Evolutionary conservation across 2,888 invertebrate species (phyloP).

Genomic region (Eupithecia dodoneata): DNA sequence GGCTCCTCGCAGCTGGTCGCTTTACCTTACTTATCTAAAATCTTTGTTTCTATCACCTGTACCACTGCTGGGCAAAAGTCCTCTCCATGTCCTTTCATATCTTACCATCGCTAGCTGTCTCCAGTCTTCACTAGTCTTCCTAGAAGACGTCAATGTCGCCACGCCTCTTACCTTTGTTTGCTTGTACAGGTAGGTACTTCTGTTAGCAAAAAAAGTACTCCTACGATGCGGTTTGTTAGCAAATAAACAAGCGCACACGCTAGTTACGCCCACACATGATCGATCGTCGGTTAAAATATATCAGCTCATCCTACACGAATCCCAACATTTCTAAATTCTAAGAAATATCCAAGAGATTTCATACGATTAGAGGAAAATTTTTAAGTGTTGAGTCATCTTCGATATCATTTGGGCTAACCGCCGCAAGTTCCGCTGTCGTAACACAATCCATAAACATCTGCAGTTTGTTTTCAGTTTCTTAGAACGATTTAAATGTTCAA

Average conservation of each 20-base stretch:
- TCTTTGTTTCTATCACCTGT: not conserved
- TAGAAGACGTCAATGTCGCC: not conserved
- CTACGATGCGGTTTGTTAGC: not conserved
- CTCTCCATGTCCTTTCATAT: not conserved
- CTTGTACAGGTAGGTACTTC: not conserved
- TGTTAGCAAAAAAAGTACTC: not conserved
- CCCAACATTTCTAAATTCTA: conserved; percentile 13
- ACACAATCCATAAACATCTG: conserved; percentile 34
- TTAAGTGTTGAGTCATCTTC: conserved; percentile 36
- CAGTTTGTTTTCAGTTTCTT: conserved; percentile 13
- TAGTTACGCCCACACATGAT: not conserved
- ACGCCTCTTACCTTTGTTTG: not conserved
- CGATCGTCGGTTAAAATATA: conserved; percentile 15
- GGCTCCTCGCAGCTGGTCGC: not conserved
- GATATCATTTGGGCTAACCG: conserved; percentile 33
- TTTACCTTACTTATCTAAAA: not conserved
- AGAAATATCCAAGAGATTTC: conserved; percentile 22
- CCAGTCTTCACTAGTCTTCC: not conserved
- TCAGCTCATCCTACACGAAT: conserved; percentile 19
- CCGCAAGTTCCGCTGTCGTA: conserved; percentile 29
- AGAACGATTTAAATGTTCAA: conserved; percentile 2
- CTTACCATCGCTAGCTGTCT: not conserved
- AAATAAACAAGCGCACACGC: not conserved
- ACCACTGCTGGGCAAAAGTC: not conserved
- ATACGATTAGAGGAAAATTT: conserved; percentile 29